Base-by-base conservation (phyloP, 1,140 invertebrate genomes). In the Cyclargus thomasi region DNA sequence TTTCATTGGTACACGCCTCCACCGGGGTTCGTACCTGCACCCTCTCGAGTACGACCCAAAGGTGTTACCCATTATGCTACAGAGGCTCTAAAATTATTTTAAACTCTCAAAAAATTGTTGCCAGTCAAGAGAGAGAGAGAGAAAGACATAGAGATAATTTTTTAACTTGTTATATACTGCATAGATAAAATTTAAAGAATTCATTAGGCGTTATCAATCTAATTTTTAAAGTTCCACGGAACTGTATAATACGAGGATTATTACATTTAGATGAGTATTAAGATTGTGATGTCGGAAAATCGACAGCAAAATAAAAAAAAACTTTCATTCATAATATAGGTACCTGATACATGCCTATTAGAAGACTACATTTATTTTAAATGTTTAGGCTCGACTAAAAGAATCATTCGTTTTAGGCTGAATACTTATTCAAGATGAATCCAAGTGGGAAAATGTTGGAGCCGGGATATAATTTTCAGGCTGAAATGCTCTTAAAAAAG, bases 381-480 rank as follows among this genome's bases (percentile, higher is more conserved):
- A 29, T 53, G n/a, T 7, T 5, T 53, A 20, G 55, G 1, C 5
- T n/a, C 1, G 29, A 53, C 18, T 57, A 22, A 21, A 66, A 62
- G 39, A 39, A 67, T 64, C 62, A 47, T 1, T 29, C 64, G 47
- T 68, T 35, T 20, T 77, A 92, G 91, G 92, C 92, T 0, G 92
- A 92, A 78, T 92, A 91, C 71, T 73, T 93, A 17, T 92, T 93
- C 74, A 91, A 91, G 69, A 74, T 91, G 66, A 93, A 93, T 78
- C 91, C 92, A 5, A 90, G 84, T 64, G 92, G 91, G 0, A 92
- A 90, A 77, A 92, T 92, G 90, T 83, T 92, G 36, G 88, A 92
- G 67, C 91, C 91, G 4, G 92, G 92, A 63, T 91, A 90, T 39
- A 91, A 90, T 69, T 76, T 90, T 17, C 82, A 89, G 80, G 88